A percentile compares a stretch with the other conserved stretches of the same genome.
Evolutionary conservation across 1,140 invertebrate species (phyloP).

Genomic region (Bombus superbus): DNA sequence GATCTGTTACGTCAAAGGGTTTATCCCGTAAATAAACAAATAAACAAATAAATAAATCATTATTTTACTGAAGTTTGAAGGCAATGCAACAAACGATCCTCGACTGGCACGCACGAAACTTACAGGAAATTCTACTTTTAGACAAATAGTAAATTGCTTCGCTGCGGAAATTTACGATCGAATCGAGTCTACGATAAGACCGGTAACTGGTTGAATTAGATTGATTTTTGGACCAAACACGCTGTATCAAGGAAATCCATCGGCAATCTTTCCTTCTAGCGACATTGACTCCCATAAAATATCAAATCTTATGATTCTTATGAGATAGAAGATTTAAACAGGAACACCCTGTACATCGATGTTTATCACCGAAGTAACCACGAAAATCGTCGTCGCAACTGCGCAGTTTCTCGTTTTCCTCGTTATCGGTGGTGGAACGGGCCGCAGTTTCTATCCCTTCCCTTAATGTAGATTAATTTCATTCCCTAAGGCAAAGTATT

Average conservation of each 20-base stretch:
- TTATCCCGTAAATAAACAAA: no score
- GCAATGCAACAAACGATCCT: no score
- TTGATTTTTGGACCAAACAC: neutral
- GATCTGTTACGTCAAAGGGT: no score
- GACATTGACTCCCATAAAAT: neutral
- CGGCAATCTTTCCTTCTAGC: accelerated
- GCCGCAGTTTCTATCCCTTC: constrained; percentile 19
- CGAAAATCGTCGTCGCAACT: neutral
- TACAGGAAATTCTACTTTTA: neutral
- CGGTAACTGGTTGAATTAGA: neutral
- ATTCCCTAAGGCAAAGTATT: constrained; percentile 45
- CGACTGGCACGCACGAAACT: neutral
- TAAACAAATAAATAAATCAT: no score
- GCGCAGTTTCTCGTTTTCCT: neutral
- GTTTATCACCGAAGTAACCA: neutral
- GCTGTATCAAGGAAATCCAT: neutral
- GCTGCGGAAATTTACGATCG: neutral
- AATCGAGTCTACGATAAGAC: no score
- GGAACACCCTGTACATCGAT: neutral
- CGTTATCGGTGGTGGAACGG: constrained; percentile 18
- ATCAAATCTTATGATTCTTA: neutral
- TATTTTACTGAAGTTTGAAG: neutral
- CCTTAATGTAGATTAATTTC: constrained; percentile 52
- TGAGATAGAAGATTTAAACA: no score
- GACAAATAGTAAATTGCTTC: no score